A percentile compares a stretch with the other conserved stretches of the same genome.
These are phyloP conservation scores for Olivierus martensii DNA, from an alignment of 1,140 invertebrate species.

Conservation along the genomic window DNA sequence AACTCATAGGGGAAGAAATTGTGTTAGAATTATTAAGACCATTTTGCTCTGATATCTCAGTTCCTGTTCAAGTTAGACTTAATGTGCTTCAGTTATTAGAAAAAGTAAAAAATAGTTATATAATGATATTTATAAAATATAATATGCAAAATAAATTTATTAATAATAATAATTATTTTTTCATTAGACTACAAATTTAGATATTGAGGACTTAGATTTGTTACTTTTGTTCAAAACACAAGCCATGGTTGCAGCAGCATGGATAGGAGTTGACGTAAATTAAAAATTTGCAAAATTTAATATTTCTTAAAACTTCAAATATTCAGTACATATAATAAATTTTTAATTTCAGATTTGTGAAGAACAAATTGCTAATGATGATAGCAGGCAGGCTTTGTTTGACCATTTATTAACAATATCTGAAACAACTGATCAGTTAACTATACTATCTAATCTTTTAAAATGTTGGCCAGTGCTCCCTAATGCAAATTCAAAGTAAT, in stretches of 20 bases:
- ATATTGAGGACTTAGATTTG: conserved; percentile 7
- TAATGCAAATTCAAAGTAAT: no score
- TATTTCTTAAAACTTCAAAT: no score
- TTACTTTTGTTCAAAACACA: conserved; percentile 11
- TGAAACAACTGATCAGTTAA: no score
- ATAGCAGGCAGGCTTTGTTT: no score
- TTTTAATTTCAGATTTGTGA: no score
- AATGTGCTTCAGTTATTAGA: conserved; percentile 10
- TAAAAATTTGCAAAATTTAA: no score
- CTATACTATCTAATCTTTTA: no score
- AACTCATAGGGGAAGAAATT: conserved; percentile 11
- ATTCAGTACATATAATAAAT: no score
- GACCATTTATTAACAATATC: no score
- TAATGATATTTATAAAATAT: not conserved
- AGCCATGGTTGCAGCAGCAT: conserved; percentile 5
- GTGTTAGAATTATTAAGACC: conserved; percentile 6
- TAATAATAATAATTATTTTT: not conserved
- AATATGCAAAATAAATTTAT: not conserved
- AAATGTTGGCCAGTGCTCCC: no score
- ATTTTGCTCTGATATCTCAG: conserved; percentile 10
- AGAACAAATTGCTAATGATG: no score
- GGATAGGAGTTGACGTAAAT: conserved; percentile 4
- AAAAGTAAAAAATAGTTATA: conserved; percentile 8
- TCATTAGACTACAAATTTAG: conserved; percentile 6
- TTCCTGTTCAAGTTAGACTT: conserved; percentile 1